Conservation (phyloP, 2,113 vertebrate genomes). For the Raja brachyura region DNA sequence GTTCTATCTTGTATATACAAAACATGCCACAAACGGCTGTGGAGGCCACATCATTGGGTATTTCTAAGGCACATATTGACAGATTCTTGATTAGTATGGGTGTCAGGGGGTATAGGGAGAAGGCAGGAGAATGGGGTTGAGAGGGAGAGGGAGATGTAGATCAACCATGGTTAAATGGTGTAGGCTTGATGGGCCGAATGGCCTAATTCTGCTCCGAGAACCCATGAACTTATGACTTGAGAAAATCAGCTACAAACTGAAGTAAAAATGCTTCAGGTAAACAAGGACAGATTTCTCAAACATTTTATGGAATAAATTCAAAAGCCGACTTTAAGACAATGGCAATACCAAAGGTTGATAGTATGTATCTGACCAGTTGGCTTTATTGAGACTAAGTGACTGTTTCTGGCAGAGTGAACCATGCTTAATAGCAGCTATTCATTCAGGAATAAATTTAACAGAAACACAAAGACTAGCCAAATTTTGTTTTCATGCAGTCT, state of each 20-base stretch:
- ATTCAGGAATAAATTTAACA: slow-evolving; percentile 14
- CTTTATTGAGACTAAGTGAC: not conserved
- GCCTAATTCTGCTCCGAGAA: too few species aligned
- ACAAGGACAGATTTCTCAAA: not conserved
- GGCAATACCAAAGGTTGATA: too few species aligned
- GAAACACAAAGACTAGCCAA: not conserved
- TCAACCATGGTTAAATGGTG: too few species aligned
- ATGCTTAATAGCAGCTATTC: not conserved
- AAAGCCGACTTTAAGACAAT: not conserved
- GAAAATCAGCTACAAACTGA: not conserved
- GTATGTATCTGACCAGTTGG: not conserved
- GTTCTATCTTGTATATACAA: too few species aligned
- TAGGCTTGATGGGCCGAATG: too few species aligned
- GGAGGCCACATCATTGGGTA: too few species aligned
- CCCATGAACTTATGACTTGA: not conserved
- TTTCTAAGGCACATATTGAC: too few species aligned
- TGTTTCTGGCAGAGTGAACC: not conserved
- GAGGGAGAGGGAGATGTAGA: too few species aligned
- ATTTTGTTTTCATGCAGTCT: slow-evolving; percentile 21
- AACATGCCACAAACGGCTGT: too few species aligned
- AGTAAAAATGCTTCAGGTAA: not conserved
- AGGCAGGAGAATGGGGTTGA: too few species aligned
- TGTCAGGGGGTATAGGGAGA: too few species aligned
- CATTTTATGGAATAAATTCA: not conserved
- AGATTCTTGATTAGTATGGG: too few species aligned